Base-by-base conservation (phyloP, 2,113 vertebrate genomes). In the Balaeniceps rex region DNA sequence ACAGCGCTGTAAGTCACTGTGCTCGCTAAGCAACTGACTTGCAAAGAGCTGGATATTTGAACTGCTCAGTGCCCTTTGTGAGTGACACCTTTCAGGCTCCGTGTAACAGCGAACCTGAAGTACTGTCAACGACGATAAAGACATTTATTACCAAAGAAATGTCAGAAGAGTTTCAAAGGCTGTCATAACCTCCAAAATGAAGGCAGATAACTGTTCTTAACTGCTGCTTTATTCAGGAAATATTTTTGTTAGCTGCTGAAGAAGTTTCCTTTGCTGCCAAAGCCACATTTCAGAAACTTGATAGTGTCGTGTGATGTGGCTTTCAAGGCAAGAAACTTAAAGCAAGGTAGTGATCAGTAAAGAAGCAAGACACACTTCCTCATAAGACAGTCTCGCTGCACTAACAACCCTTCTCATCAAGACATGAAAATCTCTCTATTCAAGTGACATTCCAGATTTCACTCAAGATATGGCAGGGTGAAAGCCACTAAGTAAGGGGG, bases 381-480 rank as follows among this genome's bases (percentile, higher is more conserved):
- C 22, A 15, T 10, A 8, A 0, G 36, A 19, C n/a, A 24, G 44
- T 5, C 42, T 5, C 4, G 23, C 57, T 10, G 23, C 54, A 12
- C 26, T 19, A 75, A 36, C 49, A 46, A 34, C 6, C 70, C 74
- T 42, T 23, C 63, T 64, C 60, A 26, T 1, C 12, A 6, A 16
- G 23, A n/a, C 44, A 33, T 54, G 7, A 28, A 58, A 14, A 64
- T 3, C 36, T 26, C 81, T 19, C 88, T 7, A 2, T 8, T 64
- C 33, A 47, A 11, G 61, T 4, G 11, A 11, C 14, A 13, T 29
- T 60, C 33, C 36, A 2, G 33, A 9, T 63, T 57, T 58, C n/a
- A 36, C 60, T 46, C 38, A 13, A 7, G 4, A 44, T 2, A 57
- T 0, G 1, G 52, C 28, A 49, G 7, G 31, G 49, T 8, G 10